Percentiles rank a stretch among this genome's conserved stretches.
These are phyloP conservation scores for Sebastolobus alascanus DNA, from an alignment of 2,797 vertebrate genomes.

Conservation along the genomic window DNA sequence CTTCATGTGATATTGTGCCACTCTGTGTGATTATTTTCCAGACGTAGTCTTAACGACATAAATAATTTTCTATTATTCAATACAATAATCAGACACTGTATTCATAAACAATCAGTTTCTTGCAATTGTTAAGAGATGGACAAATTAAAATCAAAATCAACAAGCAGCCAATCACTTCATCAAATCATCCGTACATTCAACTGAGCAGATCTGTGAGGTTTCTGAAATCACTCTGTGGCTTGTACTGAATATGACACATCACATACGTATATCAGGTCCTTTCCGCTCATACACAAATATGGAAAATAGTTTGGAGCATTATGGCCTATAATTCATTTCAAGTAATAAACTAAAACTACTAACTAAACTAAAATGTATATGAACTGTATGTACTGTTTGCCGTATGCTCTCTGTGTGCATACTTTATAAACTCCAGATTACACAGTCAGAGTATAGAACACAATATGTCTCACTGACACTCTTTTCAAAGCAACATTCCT, in stretches of 20 bases:
- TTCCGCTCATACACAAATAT: not conserved
- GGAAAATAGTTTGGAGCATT: not conserved
- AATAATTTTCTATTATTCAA: not conserved
- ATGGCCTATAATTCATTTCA: not conserved
- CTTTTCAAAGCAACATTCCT: slow-evolving; percentile 20
- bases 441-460: not conserved
- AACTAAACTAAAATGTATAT: not conserved
- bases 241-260: not conserved
- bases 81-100: slow-evolving; percentile 19
- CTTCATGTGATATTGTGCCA: not conserved
- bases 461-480: slow-evolving; percentile 1
- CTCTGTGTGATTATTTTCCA: slow-evolving; percentile 22
- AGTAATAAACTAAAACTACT: not conserved
- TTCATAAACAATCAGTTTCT: slow-evolving; percentile 22
- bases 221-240: not conserved
- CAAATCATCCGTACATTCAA: not conserved
- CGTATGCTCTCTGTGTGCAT: not conserved
- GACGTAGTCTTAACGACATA: not conserved
- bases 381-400: no score
- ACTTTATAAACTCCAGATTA: slow-evolving; percentile 5
- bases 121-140: slow-evolving; percentile 1
- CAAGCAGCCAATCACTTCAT: slow-evolving; percentile 30
- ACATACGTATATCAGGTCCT: not conserved
- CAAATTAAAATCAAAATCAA: slow-evolving; percentile 7
- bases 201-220: not conserved